Evolutionary conservation across 2,797 vertebrate genomes (phyloP).

Genomic region (Eospalax fontanierii): DNA sequence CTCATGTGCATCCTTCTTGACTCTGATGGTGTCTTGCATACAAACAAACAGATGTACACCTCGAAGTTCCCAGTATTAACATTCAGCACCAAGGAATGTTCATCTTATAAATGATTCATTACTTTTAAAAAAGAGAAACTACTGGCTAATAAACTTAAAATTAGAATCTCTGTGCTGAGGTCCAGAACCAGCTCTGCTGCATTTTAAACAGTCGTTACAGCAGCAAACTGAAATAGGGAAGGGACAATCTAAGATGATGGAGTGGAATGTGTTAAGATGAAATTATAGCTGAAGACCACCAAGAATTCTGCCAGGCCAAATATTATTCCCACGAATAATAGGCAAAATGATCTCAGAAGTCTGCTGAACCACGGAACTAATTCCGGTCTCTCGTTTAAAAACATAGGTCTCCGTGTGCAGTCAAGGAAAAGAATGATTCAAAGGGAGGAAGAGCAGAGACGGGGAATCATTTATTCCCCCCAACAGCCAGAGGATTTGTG

Average conservation of each 20-base stretch:
- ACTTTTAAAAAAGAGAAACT: background rate
- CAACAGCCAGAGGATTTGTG: constrained; percentile 34
- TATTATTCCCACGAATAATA: constrained; percentile 58
- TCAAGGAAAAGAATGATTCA: constrained; percentile 48
- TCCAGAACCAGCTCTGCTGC: background rate
- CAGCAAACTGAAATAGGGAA: background rate
- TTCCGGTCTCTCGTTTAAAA: constrained; percentile 43
- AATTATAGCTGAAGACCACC: constrained; percentile 21
- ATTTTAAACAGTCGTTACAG: constrained; percentile 54
- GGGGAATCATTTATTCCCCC: background rate
- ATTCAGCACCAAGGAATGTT: constrained; percentile 36
- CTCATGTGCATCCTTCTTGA: background rate
- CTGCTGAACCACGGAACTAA: background rate
- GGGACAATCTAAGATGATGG: background rate
- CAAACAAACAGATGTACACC: background rate
- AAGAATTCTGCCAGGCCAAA: constrained; percentile 58
- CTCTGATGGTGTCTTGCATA: background rate
- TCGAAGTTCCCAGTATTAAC: background rate
- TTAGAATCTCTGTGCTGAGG: background rate
- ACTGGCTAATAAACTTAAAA: constrained; percentile 31
- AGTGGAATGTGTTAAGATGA: constrained; percentile 25
- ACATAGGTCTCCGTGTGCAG: background rate
- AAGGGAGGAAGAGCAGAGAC: constrained; percentile 16
- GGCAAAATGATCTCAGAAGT: constrained; percentile 45
- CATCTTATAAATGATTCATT: constrained; percentile 42